Base-by-base conservation (phyloP, 2,888 invertebrate genomes). In the Apomyelois bistriatella region DNA sequence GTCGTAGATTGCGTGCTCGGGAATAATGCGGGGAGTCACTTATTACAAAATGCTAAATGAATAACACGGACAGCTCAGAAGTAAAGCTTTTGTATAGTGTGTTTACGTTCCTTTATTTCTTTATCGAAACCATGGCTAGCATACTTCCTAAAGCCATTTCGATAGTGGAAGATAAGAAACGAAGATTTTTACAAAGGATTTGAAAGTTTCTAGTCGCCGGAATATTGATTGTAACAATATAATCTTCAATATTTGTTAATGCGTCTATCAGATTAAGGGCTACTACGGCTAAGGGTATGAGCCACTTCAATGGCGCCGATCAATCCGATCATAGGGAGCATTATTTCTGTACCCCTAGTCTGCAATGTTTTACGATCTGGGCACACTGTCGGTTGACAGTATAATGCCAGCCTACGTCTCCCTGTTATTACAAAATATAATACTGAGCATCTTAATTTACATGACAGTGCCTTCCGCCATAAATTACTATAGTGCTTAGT, bases 11-110 rank as follows among this genome's bases (percentile, higher is more conserved):
- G 54, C 68, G 68, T 71, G 74, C 58, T 53, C 22, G 47, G 51
- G 66, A 70, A 70, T 72, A 72, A 68, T 63, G 59, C 47, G 54
- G 36, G 41, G 46, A 57, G 42, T 49, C 9, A 51, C 35, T 38
- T 40, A 35, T 16, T 28, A 9, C 32, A 37, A 28, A 16, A 41
- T 13, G 22, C 1, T 30, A 8, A 13, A 6, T 38, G 38, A 13
- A 38, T n/a, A 38, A 38, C 38, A 38, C 1, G 4, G 38, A 38
- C 3, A 38, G 7, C 10, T 9, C 32, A 32, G 7, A 32, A 32
- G 8, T 9, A 6, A 32, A 32, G 8, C 32, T 32, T 32, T 1
- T 7, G 7, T 7, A n/a, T n/a, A n/a, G n/a, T 32, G 32, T 9
- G 7, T 8, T 32, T 28, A 28, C 28, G 3, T 28, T 28, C 7